Evolutionary conservation across 1,140 invertebrate species (phyloP), one percentile per base, ranked within the genome.

Genomic region (Pemphigus obesinymphae): DNA sequence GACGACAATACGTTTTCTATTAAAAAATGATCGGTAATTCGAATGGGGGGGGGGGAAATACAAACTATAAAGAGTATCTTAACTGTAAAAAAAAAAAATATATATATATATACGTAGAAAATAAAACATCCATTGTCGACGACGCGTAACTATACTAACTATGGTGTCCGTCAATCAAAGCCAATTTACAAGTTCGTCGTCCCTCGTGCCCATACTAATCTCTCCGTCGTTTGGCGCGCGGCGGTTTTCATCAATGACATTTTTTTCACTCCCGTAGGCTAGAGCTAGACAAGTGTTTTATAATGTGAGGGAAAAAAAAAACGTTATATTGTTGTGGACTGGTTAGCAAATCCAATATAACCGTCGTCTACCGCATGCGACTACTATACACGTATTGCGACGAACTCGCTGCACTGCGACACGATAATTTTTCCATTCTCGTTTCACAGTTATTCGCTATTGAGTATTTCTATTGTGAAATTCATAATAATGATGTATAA

Each of bases 121-220:
- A 66, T 37, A 70, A 70, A 50, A n/a, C 43, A 17, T 50, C 70
- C 15, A 48, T 73, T 73, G 43, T 73, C 43, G 26, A 73, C 70
- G 43, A n/a, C n/a, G n/a, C n/a, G 70, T 31, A 31, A 48, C 70
- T 40, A 20, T n/a, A n/a, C n/a, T n/a, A n/a, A n/a, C n/a, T n/a
- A 13, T 34, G 31, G 68, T 31, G 43, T 72, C 43, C 70, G 70
- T 73, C 70, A 73, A 73, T 73, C 70, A 73, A 73, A 73, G 26
- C 70, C 70, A 73, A 73, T 73, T 50, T 73, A 70, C n/a, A 45
- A 29, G 43, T 72, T 45, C 68, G 10, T 29, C 23, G 68, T 70
- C 40, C 68, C 40, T 45, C 66, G 34, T 70, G 66, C 37, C 6
- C 11, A n/a, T n/a, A 70, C 66, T 23, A 55, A 48, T 23, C n/a